Percentiles rank a stretch among this genome's conserved stretches.
These are phyloP conservation scores for Crocuta crocuta DNA, from an alignment of 2,113 vertebrate species.

Conservation along the genomic window DNA sequence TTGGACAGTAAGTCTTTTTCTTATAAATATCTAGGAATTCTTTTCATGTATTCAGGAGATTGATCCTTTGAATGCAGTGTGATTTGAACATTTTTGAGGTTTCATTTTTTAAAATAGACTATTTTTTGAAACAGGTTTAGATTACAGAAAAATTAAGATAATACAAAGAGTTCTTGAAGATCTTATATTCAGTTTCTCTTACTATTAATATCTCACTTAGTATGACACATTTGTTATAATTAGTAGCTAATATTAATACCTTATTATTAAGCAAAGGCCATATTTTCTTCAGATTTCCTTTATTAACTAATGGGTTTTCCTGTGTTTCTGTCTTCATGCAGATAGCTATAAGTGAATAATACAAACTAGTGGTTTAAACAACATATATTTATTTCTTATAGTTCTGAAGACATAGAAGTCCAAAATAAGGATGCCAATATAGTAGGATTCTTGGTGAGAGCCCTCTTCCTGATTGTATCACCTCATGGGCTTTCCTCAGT, in stretches of 20 bases:
- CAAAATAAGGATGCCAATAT: not conserved
- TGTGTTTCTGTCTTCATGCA: not conserved
- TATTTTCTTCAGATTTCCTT: not conserved
- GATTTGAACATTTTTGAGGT: not conserved
- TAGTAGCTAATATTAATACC: not conserved
- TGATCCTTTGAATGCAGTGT: not conserved
- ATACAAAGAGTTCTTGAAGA: not conserved
- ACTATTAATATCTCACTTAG: not conserved
- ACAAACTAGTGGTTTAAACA: not conserved
- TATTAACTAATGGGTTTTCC: not conserved
- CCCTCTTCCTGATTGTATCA: not conserved
- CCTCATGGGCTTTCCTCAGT: not conserved
- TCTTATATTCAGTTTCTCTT: not conserved
- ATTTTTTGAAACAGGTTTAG: not conserved
- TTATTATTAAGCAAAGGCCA: not conserved
- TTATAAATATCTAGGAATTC: not conserved
- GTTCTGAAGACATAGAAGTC: not conserved
- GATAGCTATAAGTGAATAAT: not conserved
- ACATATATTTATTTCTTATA: not conserved
- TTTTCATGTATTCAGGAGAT: not conserved
- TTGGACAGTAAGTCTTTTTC: not conserved
- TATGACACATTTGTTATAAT: not conserved
- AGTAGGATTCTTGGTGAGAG: not conserved
- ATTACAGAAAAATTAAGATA: not conserved
- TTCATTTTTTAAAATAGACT: not conserved